Percentiles rank a stretch among this genome's conserved stretches.
Conservation (phyloP, 1,140 invertebrate species). For the Cataglyphis hispanica region DNA sequence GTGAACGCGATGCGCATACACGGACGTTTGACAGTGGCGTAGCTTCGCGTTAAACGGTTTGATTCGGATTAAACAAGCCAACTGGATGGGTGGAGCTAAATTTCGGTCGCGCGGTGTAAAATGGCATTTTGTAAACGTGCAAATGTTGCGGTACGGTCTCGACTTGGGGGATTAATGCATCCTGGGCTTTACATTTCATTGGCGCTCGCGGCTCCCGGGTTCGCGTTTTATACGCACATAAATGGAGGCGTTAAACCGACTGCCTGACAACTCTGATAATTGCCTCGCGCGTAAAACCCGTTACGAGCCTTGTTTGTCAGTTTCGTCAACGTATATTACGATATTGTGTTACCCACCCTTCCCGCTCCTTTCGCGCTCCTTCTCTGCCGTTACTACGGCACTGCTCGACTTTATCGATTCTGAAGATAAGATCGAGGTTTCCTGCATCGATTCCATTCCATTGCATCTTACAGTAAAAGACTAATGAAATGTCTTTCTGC, state of each 20-base stretch:
- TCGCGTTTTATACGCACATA: slow-evolving; percentile 81
- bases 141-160: slow-evolving; percentile 40
- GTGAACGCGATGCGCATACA: neutral
- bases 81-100: slow-evolving; percentile 53
- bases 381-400: slow-evolving; percentile 30
- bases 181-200: slow-evolving; percentile 76
- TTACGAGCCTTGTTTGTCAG: slow-evolving; percentile 80
- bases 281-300: slow-evolving; percentile 83
- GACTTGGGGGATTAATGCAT: slow-evolving; percentile 72
- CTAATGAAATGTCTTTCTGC: slow-evolving; percentile 13
- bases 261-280: slow-evolving; percentile 85
- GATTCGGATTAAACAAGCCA: slow-evolving; percentile 62
- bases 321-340: slow-evolving; percentile 73
- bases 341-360: neutral
- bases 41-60: slow-evolving; percentile 63
- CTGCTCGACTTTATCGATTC: slow-evolving; percentile 50
- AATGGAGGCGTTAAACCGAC: slow-evolving; percentile 84
- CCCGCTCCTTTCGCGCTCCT: neutral
- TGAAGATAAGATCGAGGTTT: slow-evolving; percentile 39
- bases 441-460: slow-evolving; percentile 26
- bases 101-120: slow-evolving; percentile 74
- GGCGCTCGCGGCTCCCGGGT: slow-evolving; percentile 59
- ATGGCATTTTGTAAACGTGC: slow-evolving; percentile 81
- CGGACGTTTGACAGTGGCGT: slow-evolving; percentile 25
- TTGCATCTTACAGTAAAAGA: slow-evolving; percentile 17